Evolutionary conservation across 2,113 vertebrate species (phyloP), one percentile per base, ranked within the genome.

Genomic region (Thunnus maccoyii): DNA sequence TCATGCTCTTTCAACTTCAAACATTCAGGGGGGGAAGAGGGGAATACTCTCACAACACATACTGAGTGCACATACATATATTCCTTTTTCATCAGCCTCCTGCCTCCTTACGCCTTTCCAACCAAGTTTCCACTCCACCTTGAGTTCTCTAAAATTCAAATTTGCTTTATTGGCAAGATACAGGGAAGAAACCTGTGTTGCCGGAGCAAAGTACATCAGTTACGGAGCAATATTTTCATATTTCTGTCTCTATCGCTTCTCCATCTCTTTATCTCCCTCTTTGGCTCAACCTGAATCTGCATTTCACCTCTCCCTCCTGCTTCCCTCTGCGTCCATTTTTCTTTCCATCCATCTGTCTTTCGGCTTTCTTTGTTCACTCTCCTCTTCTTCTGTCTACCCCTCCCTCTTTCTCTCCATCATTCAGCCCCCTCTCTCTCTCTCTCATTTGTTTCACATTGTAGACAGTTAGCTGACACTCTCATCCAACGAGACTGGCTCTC

Each of bases 1-100:
- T 76, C 85, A 87, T 82, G 75, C 84, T 88, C 83, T 90, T 88
- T 91, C 72, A 78, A 86, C 86, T 91, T 88, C 83, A 84, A 83
- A 90, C 78, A 77, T 78, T 81, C 56, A 2, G 82, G 72, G 22
- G 22, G 22, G 22, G 36, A 79, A 41, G 73, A 71, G 64, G 58
- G 54, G 76, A 48, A 73, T 50, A 83, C 74, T 84, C 72, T 65
- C 74, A 20, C 76, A 79, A 64, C 87, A 72, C 78, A 63, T 8
- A 64, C 76, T 22, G 52, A 64, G 75, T 14, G 36, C 65, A 79
- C 75, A 85, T 86, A 63, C 83, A 78, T 71, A 77, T 82, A 69
- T 71, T 68, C 64, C 52, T 71, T 87, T 75, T 82, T 76, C 65
- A 65, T 88, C 74, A 73, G 41, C 66, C 80, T 88, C 71, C 78